These are phyloP conservation scores for Campaea margaritaria DNA, from an alignment of 2,888 invertebrate genomes.

Conservation along the genomic window DNA sequence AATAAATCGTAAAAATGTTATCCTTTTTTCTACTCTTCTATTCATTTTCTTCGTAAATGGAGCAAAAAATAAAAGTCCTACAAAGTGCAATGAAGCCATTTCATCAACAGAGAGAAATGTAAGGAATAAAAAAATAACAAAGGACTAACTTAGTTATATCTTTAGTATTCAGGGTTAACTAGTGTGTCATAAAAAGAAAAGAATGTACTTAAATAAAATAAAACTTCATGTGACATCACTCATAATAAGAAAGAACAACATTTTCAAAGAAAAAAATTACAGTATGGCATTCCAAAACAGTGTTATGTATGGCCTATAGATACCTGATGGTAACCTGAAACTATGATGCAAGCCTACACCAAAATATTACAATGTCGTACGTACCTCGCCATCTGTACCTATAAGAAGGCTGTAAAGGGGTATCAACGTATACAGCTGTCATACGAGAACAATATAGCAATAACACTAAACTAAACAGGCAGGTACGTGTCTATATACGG, in stretches of 20 bases:
- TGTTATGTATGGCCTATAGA: no score
- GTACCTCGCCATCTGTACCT: slow-evolving; percentile 13
- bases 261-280: not conserved
- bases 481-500: slow-evolving; percentile 41
- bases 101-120: slow-evolving; percentile 17
- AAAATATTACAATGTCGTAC: slow-evolving; percentile 11
- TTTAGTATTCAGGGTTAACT: no score
- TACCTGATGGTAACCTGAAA: slow-evolving; percentile 18
- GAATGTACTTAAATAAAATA: no score
- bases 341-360: slow-evolving; percentile 4
- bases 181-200: no score
- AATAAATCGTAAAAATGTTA: slow-evolving; percentile 19
- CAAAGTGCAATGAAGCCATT: slow-evolving; percentile 23
- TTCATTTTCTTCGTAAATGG: slow-evolving; percentile 17
- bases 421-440: slow-evolving; percentile 40
- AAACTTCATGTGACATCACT: no score
- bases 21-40: slow-evolving; percentile 11
- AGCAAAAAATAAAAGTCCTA: slow-evolving; percentile 20
- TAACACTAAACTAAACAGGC: slow-evolving; percentile 45
- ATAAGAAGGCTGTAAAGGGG: slow-evolving; percentile 29
- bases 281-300: not conserved
- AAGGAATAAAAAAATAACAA: not conserved
- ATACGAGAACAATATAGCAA: slow-evolving; percentile 47
- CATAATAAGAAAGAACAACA: not conserved
- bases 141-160: not conserved